phyloP scores from a whole-genome alignment of 2,888 invertebrate genomes.

The Leptura quadrifasciata region DNA sequence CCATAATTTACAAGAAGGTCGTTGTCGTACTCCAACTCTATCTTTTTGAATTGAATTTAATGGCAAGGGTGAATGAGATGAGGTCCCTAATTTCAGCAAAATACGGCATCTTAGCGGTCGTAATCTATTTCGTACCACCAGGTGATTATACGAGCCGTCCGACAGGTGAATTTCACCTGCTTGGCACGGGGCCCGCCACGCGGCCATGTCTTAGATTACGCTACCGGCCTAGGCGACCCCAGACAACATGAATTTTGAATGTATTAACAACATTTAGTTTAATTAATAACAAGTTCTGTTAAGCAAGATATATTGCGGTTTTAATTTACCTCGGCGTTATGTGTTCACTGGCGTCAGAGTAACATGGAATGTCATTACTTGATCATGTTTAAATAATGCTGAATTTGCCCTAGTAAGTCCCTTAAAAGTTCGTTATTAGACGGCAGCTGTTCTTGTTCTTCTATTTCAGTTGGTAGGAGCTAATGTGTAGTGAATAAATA shows the following conservation, averaged over 20 bases:
- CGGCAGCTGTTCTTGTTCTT: no score
- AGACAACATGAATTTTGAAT: neutral
- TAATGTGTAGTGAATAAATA: no score
- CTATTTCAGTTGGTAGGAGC: no score
- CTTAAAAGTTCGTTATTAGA: no score
- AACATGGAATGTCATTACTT: neutral
- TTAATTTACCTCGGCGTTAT: neutral
- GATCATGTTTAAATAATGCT: neutral
- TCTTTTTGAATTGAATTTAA: constrained; percentile 51
- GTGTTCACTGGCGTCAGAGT: neutral
- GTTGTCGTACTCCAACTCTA: constrained; percentile 38
- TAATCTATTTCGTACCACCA: constrained; percentile 56
- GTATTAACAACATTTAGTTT: constrained; percentile 24
- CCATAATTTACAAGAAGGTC: constrained; percentile 53
- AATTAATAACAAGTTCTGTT: constrained; percentile 13
- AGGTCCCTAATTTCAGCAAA: constrained; percentile 55
- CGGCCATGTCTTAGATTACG: constrained; percentile 52
- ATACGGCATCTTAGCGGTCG: constrained; percentile 50
- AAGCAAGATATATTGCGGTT: constrained; percentile 9
- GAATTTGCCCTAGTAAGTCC: neutral
- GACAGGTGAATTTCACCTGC: constrained; percentile 67
- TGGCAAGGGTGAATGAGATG: constrained; percentile 53
- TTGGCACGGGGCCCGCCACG: constrained; percentile 63
- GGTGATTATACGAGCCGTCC: constrained; percentile 57
- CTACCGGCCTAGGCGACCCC: constrained; percentile 29